These are phyloP conservation scores for Archaeoteleia sp. DNA, from an alignment of 2,888 invertebrate species.

Conservation along the genomic window DNA sequence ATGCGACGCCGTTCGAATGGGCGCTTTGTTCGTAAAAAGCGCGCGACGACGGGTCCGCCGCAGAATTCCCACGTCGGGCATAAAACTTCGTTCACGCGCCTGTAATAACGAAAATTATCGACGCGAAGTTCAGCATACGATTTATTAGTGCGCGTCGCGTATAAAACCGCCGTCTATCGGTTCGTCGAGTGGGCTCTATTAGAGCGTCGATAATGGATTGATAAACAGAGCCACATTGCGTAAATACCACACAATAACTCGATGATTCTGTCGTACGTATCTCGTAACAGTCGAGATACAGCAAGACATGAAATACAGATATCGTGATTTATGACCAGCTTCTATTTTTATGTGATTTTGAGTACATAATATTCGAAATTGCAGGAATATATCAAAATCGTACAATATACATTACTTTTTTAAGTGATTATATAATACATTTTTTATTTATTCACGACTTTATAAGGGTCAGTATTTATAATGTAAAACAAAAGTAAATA, in stretches of 20 bases:
- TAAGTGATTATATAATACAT: too few relatives aligned
- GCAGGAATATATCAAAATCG: too few relatives aligned
- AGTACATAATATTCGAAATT: too few relatives aligned
- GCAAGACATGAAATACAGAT: slow-evolving; percentile 23
- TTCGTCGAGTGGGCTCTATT: slow-evolving; percentile 30
- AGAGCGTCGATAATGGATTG: slow-evolving; percentile 50
- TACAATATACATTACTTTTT: too few relatives aligned
- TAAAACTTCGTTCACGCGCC: slow-evolving; percentile 41
- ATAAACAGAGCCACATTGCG: slow-evolving; percentile 49
- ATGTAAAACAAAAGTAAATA: too few relatives aligned
- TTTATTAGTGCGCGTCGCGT: slow-evolving; percentile 47
- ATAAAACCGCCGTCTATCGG: slow-evolving; percentile 41
- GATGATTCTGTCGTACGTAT: slow-evolving; percentile 30
- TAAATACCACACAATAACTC: slow-evolving; percentile 44
- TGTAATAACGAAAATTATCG: slow-evolving; percentile 51
- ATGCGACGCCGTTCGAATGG: slow-evolving; percentile 38
- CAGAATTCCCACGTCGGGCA: slow-evolving; percentile 47
- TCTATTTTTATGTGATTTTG: too few relatives aligned
- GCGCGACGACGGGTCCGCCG: slow-evolving; percentile 26
- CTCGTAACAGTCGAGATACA: slow-evolving; percentile 33
- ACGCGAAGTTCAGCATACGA: slow-evolving; percentile 40
- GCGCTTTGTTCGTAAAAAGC: slow-evolving; percentile 39
- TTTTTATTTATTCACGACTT: too few relatives aligned
- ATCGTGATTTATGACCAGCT: slow-evolving; percentile 22
- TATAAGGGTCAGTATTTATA: too few relatives aligned